phyloP scores from a whole-genome alignment of 2,888 invertebrate species.

The Cephus rjabovi region DNA sequence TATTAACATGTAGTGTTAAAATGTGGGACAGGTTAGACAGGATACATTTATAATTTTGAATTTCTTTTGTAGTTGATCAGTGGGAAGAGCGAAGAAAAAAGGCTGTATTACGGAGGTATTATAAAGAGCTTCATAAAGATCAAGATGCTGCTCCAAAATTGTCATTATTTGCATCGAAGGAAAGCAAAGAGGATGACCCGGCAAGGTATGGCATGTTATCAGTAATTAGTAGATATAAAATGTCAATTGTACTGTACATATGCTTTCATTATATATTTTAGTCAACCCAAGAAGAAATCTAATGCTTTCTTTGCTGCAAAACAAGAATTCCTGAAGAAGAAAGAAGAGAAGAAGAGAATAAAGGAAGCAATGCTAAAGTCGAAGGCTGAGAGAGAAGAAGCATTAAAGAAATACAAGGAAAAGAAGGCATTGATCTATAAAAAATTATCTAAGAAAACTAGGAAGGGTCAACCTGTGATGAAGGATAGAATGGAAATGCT shows the following conservation, averaged over 20 bases:
- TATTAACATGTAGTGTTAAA: background rate
- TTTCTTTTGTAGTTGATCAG: conserved; percentile 68
- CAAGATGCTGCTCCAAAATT: conserved; percentile 55
- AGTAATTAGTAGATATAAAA: background rate
- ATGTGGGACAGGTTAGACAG: background rate
- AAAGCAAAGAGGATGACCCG: conserved; percentile 27
- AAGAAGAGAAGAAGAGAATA: conserved; percentile 70
- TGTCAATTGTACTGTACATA: background rate
- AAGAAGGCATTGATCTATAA: conserved; percentile 79
- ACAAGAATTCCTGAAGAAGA: conserved; percentile 69
- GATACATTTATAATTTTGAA: conserved; percentile 16
- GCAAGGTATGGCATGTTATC: background rate
- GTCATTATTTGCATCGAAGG: conserved; percentile 14
- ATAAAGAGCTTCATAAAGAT: conserved; percentile 71
- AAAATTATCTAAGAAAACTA: conserved; percentile 80
- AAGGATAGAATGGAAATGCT: conserved; percentile 82
- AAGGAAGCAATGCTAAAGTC: conserved; percentile 68
- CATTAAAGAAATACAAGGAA: conserved; percentile 76
- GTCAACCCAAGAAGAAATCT: conserved; percentile 45
- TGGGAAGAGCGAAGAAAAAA: conserved; percentile 77
- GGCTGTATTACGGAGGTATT: conserved; percentile 70
- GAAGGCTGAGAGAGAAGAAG: conserved; percentile 73
- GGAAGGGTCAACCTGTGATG: conserved; percentile 89
- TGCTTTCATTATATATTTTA: background rate
- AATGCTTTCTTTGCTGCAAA: conserved; percentile 70